These are phyloP conservation scores for Urophycis tenuis DNA, from an alignment of 2,797 vertebrate species.

Conservation along the genomic window DNA sequence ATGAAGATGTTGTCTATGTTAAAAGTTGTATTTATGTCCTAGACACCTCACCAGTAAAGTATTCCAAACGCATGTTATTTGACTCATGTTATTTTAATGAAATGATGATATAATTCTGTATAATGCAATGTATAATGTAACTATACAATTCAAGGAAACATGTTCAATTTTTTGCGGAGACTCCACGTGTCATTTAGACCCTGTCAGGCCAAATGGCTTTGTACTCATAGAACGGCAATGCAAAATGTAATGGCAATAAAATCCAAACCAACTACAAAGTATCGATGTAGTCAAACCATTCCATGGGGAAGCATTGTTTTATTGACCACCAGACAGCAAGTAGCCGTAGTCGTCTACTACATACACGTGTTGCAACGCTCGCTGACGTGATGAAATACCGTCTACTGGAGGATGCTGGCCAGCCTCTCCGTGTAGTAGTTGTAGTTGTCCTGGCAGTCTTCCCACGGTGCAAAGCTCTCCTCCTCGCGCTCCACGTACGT, in stretches of 20 bases:
- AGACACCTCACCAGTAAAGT: background rate
- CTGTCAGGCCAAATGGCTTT: background rate
- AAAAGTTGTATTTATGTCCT: conserved; percentile 1
- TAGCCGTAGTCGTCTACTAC: background rate
- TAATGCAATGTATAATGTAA: no score
- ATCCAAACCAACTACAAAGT: background rate
- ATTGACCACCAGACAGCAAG: background rate
- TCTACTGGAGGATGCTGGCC: conserved; percentile 79
- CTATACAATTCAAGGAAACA: no score
- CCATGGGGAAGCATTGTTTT: background rate
- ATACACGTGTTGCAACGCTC: background rate
- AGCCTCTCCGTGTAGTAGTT: conserved; percentile 87
- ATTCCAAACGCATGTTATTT: background rate
- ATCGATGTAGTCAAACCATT: background rate
- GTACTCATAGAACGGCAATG: background rate
- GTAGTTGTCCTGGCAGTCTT: conserved; percentile 94
- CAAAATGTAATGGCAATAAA: no score
- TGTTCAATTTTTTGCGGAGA: no score
- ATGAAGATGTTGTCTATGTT: conserved; percentile 22
- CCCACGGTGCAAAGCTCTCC: conserved; percentile 85
- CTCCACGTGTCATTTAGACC: no score
- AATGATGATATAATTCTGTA: no score
- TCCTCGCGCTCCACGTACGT: conserved; percentile 87
- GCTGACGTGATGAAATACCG: conserved; percentile 30
- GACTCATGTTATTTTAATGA: no score